A percentile compares a stretch with the other conserved stretches of the same genome.
These are phyloP conservation scores for Merops nubicus DNA, from an alignment of 2,113 vertebrate genomes.

Conservation along the genomic window DNA sequence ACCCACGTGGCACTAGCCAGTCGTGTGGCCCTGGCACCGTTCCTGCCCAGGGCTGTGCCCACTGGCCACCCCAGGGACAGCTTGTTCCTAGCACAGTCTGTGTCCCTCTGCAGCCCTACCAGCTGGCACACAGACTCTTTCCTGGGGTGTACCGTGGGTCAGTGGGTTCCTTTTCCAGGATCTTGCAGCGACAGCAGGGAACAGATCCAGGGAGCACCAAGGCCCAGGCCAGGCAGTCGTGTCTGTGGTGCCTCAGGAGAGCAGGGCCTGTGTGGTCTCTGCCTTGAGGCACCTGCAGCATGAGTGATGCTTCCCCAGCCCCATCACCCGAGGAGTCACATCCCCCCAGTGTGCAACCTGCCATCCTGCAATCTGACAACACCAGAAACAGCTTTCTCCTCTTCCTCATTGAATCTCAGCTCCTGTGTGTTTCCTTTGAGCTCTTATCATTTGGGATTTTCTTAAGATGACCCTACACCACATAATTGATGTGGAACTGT, in stretches of 20 bases:
- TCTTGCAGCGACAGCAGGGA: not conserved
- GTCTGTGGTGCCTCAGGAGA: not conserved
- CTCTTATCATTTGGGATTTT: not conserved
- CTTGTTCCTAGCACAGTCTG: not conserved
- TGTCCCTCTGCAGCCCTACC: not conserved
- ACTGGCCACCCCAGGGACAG: not conserved
- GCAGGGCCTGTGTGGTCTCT: not conserved
- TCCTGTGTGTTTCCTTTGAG: not conserved
- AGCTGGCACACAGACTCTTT: not conserved
- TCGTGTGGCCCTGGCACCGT: fast-evolving
- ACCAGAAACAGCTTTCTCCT: not conserved
- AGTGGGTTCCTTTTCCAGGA: not conserved
- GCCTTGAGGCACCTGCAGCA: not conserved
- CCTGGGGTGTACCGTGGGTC: not conserved
- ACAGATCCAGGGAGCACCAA: not conserved
- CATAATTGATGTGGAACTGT: not conserved
- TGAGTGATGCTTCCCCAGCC: not conserved
- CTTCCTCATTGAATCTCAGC: not conserved
- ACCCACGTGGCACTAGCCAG: not conserved
- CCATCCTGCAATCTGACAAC: not conserved
- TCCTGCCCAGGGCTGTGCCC: not conserved
- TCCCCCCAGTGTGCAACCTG: not conserved
- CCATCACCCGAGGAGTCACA: not conserved
- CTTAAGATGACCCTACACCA: not conserved
- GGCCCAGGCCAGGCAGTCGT: not conserved